Base-by-base conservation (phyloP, 2,888 invertebrate genomes). In the Epiblema foenella region DNA sequence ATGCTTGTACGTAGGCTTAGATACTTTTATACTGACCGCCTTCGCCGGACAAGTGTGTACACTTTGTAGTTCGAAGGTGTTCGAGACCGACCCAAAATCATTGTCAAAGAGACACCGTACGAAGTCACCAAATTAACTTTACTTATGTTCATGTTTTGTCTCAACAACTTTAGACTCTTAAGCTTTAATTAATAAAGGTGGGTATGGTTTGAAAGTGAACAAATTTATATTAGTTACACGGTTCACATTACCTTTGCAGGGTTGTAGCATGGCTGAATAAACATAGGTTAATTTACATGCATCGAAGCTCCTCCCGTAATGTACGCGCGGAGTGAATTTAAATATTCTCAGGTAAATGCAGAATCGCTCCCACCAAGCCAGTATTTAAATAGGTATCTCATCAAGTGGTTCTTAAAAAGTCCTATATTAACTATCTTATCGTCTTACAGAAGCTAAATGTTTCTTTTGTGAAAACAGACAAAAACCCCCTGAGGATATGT, bases 281-380 rank as follows among this genome's bases (percentile, higher is more conserved):
- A 91, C 93, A 91, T 89, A 84, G 83, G 82, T 80, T 89, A 83
- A 90, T 93, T 93, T 89, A 90, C 91, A 93, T 93, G 93, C 92
- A 91, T 89, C 90, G 88, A 83, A 87, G 91, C 85, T 79, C 85
- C 90, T 90, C 88, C 89, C 89, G 89, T 92, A 92, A 92, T 91
- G 89, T 91, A 88, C 84, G 85, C 87, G 89, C 88, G 79, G 77
- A 78, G 82, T 81, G 93, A 91, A 93, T 93, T 87, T 85, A 83
- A 93, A 92, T 90, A 85, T 77, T 80, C 79, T 79, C 83, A 85
- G 84, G 81, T 79, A 85, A 81, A 78, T 77, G 78, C 67, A 79
- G 78, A 79, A 80, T 82, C 75, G 80, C 81, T 85, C 82, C 80
- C 81, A 83, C 82, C 17, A 12, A 67, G 66, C 18, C 33, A 20